These are phyloP conservation scores for Phoeniculus purpureus DNA, from an alignment of 2,797 vertebrate species.

Conservation along the genomic window DNA sequence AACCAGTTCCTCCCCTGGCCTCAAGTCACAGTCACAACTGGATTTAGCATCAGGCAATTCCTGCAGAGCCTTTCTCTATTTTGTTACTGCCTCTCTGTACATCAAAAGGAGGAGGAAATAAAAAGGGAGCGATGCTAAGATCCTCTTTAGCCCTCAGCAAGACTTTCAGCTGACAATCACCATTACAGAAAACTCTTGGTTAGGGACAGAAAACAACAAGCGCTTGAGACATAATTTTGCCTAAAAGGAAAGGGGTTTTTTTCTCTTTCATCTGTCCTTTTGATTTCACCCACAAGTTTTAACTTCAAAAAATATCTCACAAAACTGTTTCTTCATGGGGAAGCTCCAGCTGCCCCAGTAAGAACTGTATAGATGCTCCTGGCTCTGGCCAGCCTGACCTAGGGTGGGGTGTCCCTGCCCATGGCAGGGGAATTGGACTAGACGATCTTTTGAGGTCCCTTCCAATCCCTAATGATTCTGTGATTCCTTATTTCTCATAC, in stretches of 20 bases:
- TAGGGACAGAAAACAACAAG: background rate
- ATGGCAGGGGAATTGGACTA: no score
- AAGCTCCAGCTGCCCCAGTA: background rate
- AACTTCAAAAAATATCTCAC: background rate
- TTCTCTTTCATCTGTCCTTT: background rate
- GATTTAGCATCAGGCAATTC: background rate
- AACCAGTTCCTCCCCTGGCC: background rate
- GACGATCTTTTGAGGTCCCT: no score
- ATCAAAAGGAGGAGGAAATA: background rate
- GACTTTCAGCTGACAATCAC: slow-evolving; percentile 14
- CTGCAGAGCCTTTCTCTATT: background rate
- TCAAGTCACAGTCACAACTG: rapidly evolving
- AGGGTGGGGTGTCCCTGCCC: no score
- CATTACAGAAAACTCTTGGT: background rate
- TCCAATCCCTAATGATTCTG: no score
- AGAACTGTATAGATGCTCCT: background rate
- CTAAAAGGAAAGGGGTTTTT: background rate
- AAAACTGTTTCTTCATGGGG: background rate
- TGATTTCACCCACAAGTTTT: background rate
- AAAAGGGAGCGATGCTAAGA: background rate
- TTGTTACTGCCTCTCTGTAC: background rate
- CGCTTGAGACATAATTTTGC: background rate
- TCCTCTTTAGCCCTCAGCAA: background rate
- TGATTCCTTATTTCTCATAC: background rate
- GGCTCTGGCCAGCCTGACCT: no score